Evolutionary conservation across 2,888 invertebrate genomes (phyloP).

Genomic region (Acholoe squamosa): DNA sequence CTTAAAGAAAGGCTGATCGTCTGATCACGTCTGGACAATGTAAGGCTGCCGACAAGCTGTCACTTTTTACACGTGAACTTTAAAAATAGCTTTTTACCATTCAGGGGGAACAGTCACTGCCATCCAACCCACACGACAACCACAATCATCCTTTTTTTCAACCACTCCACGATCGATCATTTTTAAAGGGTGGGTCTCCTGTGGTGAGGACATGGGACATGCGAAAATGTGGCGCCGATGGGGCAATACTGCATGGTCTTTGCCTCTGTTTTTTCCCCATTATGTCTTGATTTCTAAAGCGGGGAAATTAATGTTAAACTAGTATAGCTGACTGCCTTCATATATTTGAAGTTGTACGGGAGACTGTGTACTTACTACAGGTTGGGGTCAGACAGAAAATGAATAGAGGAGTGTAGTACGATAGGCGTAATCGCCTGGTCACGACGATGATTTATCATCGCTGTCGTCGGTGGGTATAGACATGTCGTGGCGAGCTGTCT

Average conservation of each 20-base stretch:
- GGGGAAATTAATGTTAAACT: too few species aligned
- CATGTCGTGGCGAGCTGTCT: too few species aligned
- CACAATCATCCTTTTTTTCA: slow-evolving; percentile 1
- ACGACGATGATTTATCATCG: too few species aligned
- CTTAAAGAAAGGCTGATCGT: background rate
- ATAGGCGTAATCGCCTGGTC: too few species aligned
- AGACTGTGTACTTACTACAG: too few species aligned
- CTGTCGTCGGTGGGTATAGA: too few species aligned
- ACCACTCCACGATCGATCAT: background rate
- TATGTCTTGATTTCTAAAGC: too few species aligned
- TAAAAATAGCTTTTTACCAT: background rate
- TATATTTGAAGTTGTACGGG: too few species aligned
- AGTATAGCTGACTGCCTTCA: too few species aligned
- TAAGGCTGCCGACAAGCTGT: slow-evolving; percentile 27
- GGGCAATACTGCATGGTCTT: background rate
- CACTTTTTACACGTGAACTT: slow-evolving; percentile 15
- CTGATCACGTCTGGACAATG: slow-evolving; percentile 24
- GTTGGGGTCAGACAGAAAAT: too few species aligned
- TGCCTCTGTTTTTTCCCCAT: too few species aligned
- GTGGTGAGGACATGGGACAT: slow-evolving; percentile 46
- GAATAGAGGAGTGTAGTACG: too few species aligned
- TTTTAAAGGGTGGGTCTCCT: slow-evolving; percentile 17
- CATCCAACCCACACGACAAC: slow-evolving; percentile 7
- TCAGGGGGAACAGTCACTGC: background rate
- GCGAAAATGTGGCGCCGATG: slow-evolving; percentile 16